Evolutionary conservation across 2,797 vertebrate species (phyloP).

Genomic region (Anabas testudineus): DNA sequence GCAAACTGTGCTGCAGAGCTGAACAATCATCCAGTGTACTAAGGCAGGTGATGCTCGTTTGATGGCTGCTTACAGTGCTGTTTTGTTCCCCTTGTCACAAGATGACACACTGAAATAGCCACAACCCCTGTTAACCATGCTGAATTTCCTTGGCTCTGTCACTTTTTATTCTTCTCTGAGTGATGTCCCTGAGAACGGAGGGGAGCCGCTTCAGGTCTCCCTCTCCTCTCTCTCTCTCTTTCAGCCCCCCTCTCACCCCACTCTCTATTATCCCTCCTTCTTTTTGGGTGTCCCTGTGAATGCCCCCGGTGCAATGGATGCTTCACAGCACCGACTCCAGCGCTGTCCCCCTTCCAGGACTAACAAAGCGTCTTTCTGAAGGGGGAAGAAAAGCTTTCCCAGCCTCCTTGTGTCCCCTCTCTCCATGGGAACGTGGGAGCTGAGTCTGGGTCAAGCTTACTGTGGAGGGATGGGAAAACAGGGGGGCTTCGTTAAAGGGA

Average conservation of each 20-base stretch:
- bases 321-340: slow-evolving; percentile 85
- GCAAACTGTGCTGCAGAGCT: background rate
- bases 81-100: slow-evolving; percentile 51
- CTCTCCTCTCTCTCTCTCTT: slow-evolving; percentile 53
- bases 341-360: slow-evolving; percentile 92
- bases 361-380: slow-evolving; percentile 98
- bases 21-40: slow-evolving; percentile 18
- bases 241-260: slow-evolving; percentile 58
- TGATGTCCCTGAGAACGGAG: slow-evolving; percentile 76
- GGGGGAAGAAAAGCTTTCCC: slow-evolving; percentile 89
- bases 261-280: slow-evolving; percentile 78
- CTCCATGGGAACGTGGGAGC: slow-evolving; percentile 94
- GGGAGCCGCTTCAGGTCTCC: slow-evolving; percentile 68
- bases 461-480: slow-evolving; percentile 85
- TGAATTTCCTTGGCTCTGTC: slow-evolving; percentile 60
- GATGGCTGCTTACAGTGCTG: slow-evolving; percentile 32
- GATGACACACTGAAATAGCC: slow-evolving; percentile 38
- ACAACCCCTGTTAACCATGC: slow-evolving; percentile 25
- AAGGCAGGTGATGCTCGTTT: slow-evolving; percentile 48
- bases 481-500: slow-evolving; percentile 77
- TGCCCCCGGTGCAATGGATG: slow-evolving; percentile 88
- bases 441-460: slow-evolving; percentile 90
- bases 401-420: slow-evolving; percentile 87
- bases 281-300: slow-evolving; percentile 85
- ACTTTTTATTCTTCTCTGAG: slow-evolving; percentile 72